Conservation (phyloP, 2,113 vertebrate species). For the Ceratotherium simum region DNA sequence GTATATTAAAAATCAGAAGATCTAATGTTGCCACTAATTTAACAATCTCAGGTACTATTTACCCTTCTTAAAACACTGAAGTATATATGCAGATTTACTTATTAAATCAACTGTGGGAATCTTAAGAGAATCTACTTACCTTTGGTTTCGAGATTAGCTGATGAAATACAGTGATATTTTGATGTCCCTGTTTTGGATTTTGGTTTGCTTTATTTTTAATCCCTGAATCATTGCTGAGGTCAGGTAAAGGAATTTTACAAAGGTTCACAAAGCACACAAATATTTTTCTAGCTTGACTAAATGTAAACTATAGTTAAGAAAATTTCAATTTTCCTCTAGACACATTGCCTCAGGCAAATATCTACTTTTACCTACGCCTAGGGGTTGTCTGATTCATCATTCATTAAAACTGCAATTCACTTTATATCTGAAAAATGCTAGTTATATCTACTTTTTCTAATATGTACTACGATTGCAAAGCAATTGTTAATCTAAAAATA, state of each 20-base stretch:
- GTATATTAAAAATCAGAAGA: constrained; percentile 34
- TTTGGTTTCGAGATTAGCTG: constrained; percentile 39
- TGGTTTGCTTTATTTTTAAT: constrained; percentile 31
- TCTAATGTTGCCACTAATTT: neutral
- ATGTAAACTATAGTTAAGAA: constrained; percentile 43
- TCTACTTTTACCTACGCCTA: constrained; percentile 42
- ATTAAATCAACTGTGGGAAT: neutral
- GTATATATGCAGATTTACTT: neutral
- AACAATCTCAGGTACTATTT: constrained; percentile 1
- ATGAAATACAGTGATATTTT: neutral
- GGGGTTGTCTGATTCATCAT: constrained; percentile 10
- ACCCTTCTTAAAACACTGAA: neutral
- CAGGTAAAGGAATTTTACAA: constrained; percentile 56
- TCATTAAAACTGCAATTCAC: neutral
- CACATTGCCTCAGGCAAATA: constrained; percentile 39
- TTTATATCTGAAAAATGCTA: constrained; percentile 43
- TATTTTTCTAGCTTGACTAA: constrained; percentile 44
- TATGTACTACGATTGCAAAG: neutral
- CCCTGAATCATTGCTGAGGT: constrained; percentile 4
- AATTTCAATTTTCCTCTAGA: constrained; percentile 40
- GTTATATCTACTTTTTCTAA: constrained; percentile 6
- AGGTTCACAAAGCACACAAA: constrained; percentile 30
- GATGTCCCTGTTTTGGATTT: constrained; percentile 51
- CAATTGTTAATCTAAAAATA: neutral
- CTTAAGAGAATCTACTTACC: neutral